Conservation (phyloP, 1,140 invertebrate species). For the Drosophila ogumai region DNA sequence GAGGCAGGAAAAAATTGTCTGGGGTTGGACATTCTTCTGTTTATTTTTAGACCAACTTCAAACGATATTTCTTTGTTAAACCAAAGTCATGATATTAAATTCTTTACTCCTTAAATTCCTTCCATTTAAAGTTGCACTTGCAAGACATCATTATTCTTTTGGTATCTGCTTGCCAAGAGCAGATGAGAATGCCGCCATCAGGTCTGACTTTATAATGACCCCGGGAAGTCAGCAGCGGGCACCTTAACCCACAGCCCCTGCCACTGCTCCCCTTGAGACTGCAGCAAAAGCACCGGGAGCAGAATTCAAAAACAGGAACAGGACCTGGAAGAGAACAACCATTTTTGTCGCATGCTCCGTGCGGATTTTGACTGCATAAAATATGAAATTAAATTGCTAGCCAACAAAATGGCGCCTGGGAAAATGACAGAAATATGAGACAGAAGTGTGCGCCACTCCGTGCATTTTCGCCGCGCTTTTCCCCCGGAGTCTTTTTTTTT, state of each 20-base stretch:
- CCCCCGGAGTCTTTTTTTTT: not conserved
- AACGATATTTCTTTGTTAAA: not conserved
- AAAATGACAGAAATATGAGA: constrained; percentile 63
- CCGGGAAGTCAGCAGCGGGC: not conserved
- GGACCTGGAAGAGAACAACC: constrained; percentile 22
- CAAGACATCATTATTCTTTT: constrained; percentile 5
- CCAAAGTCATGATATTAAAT: not conserved
- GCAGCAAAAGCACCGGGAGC: constrained; percentile 20
- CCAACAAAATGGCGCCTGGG: constrained; percentile 59
- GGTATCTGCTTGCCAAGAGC: not conserved
- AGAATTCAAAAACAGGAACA: constrained; percentile 6
- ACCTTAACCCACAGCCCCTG: constrained; percentile 21
- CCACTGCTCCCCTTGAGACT: constrained; percentile 24
- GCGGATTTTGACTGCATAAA: constrained; percentile 61
- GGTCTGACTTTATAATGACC: constrained; percentile 48
- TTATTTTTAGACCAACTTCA: not conserved
- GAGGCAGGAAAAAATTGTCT: not conserved
- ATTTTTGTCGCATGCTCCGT: constrained; percentile 55
- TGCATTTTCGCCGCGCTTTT: not conserved
- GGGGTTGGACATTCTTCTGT: not conserved
- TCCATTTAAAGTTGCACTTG: constrained; percentile 1
- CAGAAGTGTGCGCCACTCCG: constrained; percentile 31
- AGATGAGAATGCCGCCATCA: constrained; percentile 19
- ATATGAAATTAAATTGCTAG: constrained; percentile 65
- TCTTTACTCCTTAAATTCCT: not conserved